Evolutionary conservation across 2,113 vertebrate genomes (phyloP).

Genomic region (Craseonycteris thonglongyai): DNA sequence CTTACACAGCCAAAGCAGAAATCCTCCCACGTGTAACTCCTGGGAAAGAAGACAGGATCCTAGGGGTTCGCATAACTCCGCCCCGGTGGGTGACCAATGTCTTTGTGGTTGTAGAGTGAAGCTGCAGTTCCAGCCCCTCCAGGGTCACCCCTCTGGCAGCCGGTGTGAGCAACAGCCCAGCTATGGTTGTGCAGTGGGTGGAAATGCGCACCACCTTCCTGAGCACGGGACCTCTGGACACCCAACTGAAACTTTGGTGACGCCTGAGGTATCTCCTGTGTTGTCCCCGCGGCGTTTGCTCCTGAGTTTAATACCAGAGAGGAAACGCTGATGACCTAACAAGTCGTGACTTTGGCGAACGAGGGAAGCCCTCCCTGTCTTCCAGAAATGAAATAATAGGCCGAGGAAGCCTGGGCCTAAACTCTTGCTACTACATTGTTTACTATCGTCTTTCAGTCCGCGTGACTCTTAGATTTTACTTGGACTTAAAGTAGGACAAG

Average conservation of each 20-base stretch:
- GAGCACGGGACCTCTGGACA: constrained; percentile 55
- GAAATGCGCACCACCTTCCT: constrained; percentile 54
- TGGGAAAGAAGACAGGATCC: background rate
- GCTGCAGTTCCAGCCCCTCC: constrained; percentile 80
- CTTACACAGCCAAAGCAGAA: background rate
- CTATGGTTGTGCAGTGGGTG: constrained; percentile 53
- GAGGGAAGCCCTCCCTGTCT: background rate
- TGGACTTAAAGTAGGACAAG: background rate
- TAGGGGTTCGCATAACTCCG: background rate
- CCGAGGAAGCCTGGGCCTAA: background rate
- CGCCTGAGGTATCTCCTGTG: constrained; percentile 70
- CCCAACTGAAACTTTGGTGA: constrained; percentile 61
- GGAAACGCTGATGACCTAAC: background rate
- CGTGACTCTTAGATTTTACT: background rate
- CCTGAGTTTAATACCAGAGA: background rate
- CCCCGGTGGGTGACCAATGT: background rate
- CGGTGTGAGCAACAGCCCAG: constrained; percentile 83
- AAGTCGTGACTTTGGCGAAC: background rate
- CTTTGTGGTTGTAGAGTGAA: constrained; percentile 80
- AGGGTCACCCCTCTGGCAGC: constrained; percentile 78
- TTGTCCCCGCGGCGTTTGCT: background rate
- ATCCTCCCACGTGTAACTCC: background rate
- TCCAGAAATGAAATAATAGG: background rate
- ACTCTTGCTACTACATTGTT: background rate
- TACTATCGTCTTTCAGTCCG: background rate